Conservation (phyloP, 2,888 invertebrate genomes). For the Machimus rusticus region DNA sequence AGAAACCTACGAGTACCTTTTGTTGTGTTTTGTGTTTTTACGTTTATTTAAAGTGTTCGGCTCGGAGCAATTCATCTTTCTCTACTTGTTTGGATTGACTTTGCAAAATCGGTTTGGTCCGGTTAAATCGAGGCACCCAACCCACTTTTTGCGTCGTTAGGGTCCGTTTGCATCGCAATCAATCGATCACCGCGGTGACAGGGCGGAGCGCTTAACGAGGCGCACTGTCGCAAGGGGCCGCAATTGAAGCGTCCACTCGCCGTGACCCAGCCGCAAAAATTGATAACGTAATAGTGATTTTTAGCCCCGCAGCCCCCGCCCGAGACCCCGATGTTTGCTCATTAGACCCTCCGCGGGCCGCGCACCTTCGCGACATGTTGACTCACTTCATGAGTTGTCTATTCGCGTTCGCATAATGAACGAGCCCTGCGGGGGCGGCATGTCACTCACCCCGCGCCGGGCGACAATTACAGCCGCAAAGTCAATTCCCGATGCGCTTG, state of each 20-base stretch:
- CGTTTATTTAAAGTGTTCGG: not conserved
- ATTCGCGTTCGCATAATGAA: not conserved
- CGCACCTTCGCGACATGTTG: not conserved
- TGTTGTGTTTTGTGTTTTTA: not conserved
- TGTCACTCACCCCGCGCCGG: not conserved
- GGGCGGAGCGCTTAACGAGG: not conserved
- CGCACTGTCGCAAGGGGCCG: not conserved
- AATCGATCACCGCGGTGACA: not conserved
- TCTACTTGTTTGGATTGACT: not conserved
- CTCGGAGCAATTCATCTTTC: not conserved
- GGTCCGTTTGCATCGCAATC: not conserved
- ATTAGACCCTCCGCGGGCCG: not conserved
- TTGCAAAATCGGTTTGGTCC: not conserved
- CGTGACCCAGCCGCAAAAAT: not conserved
- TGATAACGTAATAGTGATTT: not conserved
- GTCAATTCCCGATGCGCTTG: not conserved
- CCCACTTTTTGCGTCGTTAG: not conserved
- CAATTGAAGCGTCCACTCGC: not conserved
- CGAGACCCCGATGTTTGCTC: not conserved
- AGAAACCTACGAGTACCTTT: too few relatives aligned
- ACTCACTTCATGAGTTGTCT: not conserved
- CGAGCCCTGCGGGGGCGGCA: not conserved
- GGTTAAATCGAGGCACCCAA: not conserved
- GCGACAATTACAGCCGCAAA: not conserved
- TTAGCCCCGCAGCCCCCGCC: not conserved